Base-by-base conservation (phyloP, 2,888 invertebrate genomes). In the Oscheius onirici region DNA sequence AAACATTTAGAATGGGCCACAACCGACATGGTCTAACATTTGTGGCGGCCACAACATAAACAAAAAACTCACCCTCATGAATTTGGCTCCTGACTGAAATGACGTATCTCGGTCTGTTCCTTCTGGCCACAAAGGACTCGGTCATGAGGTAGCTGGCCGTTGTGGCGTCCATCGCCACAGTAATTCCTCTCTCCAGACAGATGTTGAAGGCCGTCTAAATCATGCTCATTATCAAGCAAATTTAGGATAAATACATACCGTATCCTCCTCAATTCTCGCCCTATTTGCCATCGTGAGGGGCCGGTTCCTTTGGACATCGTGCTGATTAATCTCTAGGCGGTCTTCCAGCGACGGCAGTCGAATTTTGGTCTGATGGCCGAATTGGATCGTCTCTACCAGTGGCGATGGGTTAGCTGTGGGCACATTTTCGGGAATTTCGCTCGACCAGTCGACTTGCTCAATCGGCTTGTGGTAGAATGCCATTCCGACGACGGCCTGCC, bases 101-200 rank as follows among this genome's bases (percentile, higher is more conserved):
- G 5, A 49, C 8, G 17, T 22, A 70, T 28, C 44, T 43, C 8
- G 34, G 8, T 11, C 11, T 43, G 11, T 60, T 10, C n/a, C 26
- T 17, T 24, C 43, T n/a, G n/a, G 43, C 40, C 2, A 43, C 26
- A 20, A 63, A 70, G 8, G 20, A 6, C 13, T 41, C 51, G 15
- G 44, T 54, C 70, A 70, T 51, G 24, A 70, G 17, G 20, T 63
- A 52, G 34, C 63, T 28, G 20, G 63, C 63, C 2, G 70, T 70
- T 22, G 70, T 49, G 22, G 43, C 63, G 51, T 70, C 70, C 70
- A 70, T 70, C 11, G 63, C 61, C 13, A 63, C n/a, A 17, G n/a
- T n/a, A 17, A 70, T 43, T n/a, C 34, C 17, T 20, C 34, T 51
- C 10, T 70, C 63, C 3, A 44, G 51, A 40, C 70, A 63, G 11